Evolutionary conservation across 2,113 vertebrate genomes (phyloP).

Genomic region (Saguinus midas): DNA sequence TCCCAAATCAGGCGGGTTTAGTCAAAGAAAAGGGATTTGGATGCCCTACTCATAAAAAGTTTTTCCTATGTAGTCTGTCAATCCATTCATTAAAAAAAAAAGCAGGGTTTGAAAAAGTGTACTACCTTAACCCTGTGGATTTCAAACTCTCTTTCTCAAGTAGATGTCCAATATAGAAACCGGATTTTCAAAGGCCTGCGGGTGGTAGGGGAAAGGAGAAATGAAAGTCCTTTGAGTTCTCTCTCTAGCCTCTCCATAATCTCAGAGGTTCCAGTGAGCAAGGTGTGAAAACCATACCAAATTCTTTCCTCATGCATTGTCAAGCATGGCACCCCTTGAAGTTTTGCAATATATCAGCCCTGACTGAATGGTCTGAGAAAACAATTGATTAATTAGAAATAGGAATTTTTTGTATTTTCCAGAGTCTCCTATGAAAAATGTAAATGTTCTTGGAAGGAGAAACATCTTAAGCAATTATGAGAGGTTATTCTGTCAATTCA

Average conservation of each 20-base stretch:
- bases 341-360: neutral
- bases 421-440: conserved; percentile 39
- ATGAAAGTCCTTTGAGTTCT: neutral
- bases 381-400: conserved; percentile 9
- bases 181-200: neutral
- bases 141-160: neutral
- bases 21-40: neutral
- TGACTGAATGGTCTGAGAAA: neutral
- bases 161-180: neutral
- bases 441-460: conserved; percentile 23
- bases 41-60: neutral
- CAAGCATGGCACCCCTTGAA: neutral
- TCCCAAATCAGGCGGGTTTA: neutral
- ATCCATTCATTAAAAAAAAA: neutral
- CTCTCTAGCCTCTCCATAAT: neutral
- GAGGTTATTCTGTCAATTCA: conserved; percentile 19
- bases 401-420: neutral
- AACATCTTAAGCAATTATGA: neutral
- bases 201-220: neutral
- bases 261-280: neutral
- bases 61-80: neutral
- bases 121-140: neutral
- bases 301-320: neutral
- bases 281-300: neutral
- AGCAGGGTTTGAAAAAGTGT: neutral